Conservation (phyloP, 2,797 vertebrate species). For the Pitangus sulphuratus region DNA sequence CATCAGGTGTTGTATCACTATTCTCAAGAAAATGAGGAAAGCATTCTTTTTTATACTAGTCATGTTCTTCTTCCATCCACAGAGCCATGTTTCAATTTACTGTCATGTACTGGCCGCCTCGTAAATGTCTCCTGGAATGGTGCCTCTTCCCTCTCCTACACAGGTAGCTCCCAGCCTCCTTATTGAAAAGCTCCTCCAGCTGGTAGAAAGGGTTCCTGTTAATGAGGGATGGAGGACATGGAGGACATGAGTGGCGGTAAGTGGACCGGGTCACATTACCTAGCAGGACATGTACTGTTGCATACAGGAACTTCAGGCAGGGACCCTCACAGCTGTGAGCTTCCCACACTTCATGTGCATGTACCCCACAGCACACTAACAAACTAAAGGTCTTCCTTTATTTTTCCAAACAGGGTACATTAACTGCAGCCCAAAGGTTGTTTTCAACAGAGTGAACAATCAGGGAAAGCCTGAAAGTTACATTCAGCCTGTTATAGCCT, state of each 20-base stretch:
- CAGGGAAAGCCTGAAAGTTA: background rate
- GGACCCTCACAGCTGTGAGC: background rate
- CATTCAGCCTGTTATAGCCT: background rate
- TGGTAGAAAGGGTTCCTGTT: background rate
- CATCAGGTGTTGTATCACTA: background rate
- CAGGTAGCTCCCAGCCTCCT: background rate
- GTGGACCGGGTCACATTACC: background rate
- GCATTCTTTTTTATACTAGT: background rate
- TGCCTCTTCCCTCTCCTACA: background rate
- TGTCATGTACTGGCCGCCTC: background rate
- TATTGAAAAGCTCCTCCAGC: background rate
- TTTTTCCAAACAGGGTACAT: background rate
- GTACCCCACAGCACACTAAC: background rate
- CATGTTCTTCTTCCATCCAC: background rate
- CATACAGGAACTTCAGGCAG: background rate
- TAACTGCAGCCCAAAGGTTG: background rate
- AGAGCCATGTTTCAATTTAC: background rate
- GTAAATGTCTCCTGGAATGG: background rate
- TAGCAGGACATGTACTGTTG: accelerated
- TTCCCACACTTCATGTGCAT: background rate
- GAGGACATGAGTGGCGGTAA: background rate
- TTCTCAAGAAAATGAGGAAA: background rate
- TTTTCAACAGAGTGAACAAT: background rate
- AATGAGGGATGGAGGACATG: background rate
- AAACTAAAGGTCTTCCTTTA: background rate